Base-by-base conservation (phyloP, 1,140 invertebrate genomes). In the Caenorhabditis tropicalis region DNA sequence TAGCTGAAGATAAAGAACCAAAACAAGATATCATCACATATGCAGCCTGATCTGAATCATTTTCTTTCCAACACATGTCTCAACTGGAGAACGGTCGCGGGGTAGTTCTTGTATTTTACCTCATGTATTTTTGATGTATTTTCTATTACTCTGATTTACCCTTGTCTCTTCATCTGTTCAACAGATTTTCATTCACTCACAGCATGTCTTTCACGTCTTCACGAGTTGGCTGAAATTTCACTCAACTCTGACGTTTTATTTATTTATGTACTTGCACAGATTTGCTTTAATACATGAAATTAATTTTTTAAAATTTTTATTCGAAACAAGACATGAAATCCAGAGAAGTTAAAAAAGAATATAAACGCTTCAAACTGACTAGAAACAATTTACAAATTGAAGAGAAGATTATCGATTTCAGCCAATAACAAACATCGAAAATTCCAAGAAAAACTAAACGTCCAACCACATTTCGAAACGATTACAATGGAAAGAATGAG, bases 401-500 rank as follows among this genome's bases (percentile, higher is more conserved):
- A 70, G 60, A 70, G 60, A 70, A 70, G 60, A 70, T 24, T 31
- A 70, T 15, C 24, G 39, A 19, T n/a, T 70, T 70, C 31, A 70
- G 31, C 27, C 10, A 31, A 12, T 7, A 29, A 36, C 9, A 5
- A 36, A 36, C n/a, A 36, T 19, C 24, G 7, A 24, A 16, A 29
- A n/a, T 33, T 36, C 29, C 16, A 4, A 31, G 27, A 70, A 19
- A 4, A 36, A 10, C 16, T 4, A 65, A 70, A 21, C 16, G 1
- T 33, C 31, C 21, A 36, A 16, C 39, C 60, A 70, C 12, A 36
- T 36, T 36, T 70, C 60, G 27, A 27, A 70, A 70, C 19, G 9
- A 0, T 36, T 70, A 39, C 60, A 36, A 70, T 70, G 19, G 19
- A 16, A 70, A 36, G n/a, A 58, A 58, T 29, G 0, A 1, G 9